Conservation (phyloP, 2,888 invertebrate species). For the Smittia aterrima region DNA sequence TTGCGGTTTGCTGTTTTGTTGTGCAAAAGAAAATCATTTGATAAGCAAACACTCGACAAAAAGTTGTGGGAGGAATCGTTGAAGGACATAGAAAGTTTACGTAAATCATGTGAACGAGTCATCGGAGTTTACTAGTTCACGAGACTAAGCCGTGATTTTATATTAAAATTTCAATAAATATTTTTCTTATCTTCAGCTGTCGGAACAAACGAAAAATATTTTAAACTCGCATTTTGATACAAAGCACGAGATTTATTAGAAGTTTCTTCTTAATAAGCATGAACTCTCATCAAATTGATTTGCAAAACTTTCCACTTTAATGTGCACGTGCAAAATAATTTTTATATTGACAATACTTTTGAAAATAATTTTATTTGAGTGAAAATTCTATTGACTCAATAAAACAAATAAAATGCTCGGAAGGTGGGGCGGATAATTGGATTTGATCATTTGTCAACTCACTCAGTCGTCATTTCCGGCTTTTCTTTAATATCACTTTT, state of each 20-base stretch:
- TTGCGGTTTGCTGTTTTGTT: constrained; percentile 24
- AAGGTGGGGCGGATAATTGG: background rate
- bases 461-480: constrained; percentile 25
- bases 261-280: background rate
- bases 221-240: background rate
- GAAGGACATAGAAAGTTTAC: background rate
- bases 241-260: background rate
- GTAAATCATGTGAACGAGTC: too few relatives aligned
- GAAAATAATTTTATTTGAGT: background rate
- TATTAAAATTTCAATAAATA: background rate
- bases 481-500: constrained; percentile 9
- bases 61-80: background rate
- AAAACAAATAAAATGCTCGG: background rate
- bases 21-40: background rate
- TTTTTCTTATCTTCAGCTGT: background rate
- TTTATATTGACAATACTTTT: background rate
- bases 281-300: background rate
- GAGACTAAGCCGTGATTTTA: background rate
- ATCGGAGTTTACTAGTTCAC: too few relatives aligned
- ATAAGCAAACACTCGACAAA: background rate
- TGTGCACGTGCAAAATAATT: background rate
- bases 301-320: constrained; percentile 23
- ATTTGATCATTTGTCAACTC: background rate
- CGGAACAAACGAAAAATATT: background rate
- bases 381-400: background rate